Evolutionary conservation across 2,113 vertebrate genomes (phyloP), one percentile per base, ranked within the genome.

Genomic region (Empidonax alnorum): DNA sequence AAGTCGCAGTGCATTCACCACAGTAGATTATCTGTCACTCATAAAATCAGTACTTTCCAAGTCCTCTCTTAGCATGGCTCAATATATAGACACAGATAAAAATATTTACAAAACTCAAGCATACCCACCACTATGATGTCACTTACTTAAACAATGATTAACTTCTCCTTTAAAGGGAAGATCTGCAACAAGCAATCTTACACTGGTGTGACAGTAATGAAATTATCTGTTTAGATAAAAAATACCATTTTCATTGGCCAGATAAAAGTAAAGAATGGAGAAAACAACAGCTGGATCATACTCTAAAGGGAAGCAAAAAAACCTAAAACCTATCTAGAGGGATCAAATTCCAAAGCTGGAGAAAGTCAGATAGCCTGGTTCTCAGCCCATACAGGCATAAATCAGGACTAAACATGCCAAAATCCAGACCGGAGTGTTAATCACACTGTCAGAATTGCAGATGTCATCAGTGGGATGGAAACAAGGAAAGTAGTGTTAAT

Each of bases 71-170:
- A 92, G 75, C 50, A 41, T 31, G 39, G 80, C 53, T 94, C 65
- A 59, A 62, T 72, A 67, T 63, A 75, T 3, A 90, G 93, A 73
- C 68, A 80, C 10, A 80, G 71, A 86, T 75, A 81, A 89, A 89
- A 93, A 76, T 87, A 91, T 96, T 96, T 97, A 91, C n/a, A 58
- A 96, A 97, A 17, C 1, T 15, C n/a, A 56, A 82, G 49, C 44
- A 24, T 27, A 73, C 20, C 62, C 52, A 75, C 30, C 44, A 56
- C 55, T 18, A 28, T 4, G 41, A 83, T n/a, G 10, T 20, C 50
- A 65, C 59, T 72, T 93, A 46, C 58, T 88, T 52, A 83, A 95
- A 67, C 37, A 63, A 19, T 84, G 85, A 80, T 90, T 81, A 77
- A 72, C 56, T 78, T 78, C 65, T 1, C 21, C 68, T 74, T 83